Evolutionary conservation across 2,113 vertebrate genomes (phyloP).

Genomic region (Mirza zaza): DNA sequence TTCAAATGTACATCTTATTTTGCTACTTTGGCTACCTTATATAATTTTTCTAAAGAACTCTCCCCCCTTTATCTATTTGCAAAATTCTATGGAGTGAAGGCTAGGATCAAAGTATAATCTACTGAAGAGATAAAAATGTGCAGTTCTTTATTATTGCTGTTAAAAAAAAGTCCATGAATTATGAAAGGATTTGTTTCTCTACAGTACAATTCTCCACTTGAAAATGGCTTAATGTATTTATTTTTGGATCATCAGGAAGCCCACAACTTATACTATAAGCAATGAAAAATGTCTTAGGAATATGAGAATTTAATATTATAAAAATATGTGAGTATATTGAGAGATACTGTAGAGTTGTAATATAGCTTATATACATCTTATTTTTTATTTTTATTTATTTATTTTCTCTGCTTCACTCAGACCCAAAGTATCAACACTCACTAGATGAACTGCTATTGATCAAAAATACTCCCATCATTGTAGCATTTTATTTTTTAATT

Average conservation of each 20-base stretch:
- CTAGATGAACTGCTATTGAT: too few relatives aligned
- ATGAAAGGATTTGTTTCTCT: background rate
- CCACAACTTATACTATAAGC: background rate
- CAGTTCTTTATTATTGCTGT: background rate
- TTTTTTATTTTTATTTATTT: too few relatives aligned
- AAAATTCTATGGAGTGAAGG: background rate
- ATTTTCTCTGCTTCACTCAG: too few relatives aligned
- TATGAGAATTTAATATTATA: background rate
- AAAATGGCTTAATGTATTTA: conserved; percentile 23
- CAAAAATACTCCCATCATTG: too few relatives aligned
- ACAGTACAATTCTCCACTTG: background rate
- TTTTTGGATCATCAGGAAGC: background rate
- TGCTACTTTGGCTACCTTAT: background rate
- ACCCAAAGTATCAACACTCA: too few relatives aligned
- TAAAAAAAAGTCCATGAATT: conserved; percentile 10
- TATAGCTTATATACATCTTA: background rate
- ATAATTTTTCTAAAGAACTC: background rate
- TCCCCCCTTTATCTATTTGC: background rate
- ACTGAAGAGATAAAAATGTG: background rate
- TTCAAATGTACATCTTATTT: background rate
- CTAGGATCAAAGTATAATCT: background rate
- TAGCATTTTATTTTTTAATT: too few relatives aligned
- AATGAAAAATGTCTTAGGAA: background rate
- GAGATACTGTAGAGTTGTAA: background rate
- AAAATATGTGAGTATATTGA: background rate